A percentile compares a stretch with the other conserved stretches of the same genome.
phyloP scores from a whole-genome alignment of 2,888 invertebrate species.

The Diarsia brunnea region DNA sequence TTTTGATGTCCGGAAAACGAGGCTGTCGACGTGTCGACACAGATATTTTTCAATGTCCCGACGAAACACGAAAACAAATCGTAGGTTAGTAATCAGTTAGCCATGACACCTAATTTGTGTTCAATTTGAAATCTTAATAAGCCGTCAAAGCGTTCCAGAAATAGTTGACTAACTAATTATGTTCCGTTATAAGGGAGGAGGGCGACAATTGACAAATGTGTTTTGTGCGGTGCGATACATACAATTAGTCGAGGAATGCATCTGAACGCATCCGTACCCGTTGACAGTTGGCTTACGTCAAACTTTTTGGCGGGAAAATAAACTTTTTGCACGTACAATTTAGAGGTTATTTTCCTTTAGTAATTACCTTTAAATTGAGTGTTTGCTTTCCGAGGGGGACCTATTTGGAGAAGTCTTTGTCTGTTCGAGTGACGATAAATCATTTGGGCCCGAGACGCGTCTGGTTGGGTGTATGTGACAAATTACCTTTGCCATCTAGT shows the following conservation, averaged over 20 bases:
- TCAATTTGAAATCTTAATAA: conserved; percentile 90
- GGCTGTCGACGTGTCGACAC: conserved; percentile 82
- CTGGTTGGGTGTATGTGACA: conserved; percentile 85
- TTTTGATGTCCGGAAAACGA: conserved; percentile 88
- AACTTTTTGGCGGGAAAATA: conserved; percentile 82
- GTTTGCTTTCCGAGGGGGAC: conserved; percentile 84
- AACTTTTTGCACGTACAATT: conserved; percentile 76
- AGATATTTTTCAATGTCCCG: conserved; percentile 81
- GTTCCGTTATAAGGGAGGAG: conserved; percentile 80
- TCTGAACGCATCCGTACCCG: conserved; percentile 80
- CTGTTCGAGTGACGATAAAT: conserved; percentile 84
- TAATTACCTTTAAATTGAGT: conserved; percentile 85
- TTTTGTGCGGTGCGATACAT: conserved; percentile 85
- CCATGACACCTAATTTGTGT: conserved; percentile 89
- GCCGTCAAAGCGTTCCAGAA: conserved; percentile 89
- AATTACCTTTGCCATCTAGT: conserved; percentile 84
- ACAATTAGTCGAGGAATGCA: conserved; percentile 88
- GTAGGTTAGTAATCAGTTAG: conserved; percentile 85
- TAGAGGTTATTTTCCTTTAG: conserved; percentile 81
- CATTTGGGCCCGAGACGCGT: conserved; percentile 85
- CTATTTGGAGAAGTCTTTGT: conserved; percentile 87
- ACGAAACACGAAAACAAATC: conserved; percentile 71
- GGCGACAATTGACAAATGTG: conserved; percentile 90
- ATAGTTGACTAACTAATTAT: conserved; percentile 88
- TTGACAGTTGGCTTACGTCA: conserved; percentile 78